phyloP scores from a whole-genome alignment of 2,888 invertebrate genomes.

The Drosophila tanythrix region DNA sequence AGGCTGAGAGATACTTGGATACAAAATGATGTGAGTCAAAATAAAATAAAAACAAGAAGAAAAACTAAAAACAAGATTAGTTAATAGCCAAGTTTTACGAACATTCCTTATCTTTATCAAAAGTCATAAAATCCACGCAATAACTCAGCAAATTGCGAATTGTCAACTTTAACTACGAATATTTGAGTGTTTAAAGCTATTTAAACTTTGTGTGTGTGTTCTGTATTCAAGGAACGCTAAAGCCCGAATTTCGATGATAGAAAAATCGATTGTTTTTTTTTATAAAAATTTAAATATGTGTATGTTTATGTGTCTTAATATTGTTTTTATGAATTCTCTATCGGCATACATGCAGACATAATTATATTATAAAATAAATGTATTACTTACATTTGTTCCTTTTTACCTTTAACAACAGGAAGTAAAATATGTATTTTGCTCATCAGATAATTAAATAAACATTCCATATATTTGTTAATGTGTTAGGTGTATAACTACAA shows the following conservation, averaged over 20 bases:
- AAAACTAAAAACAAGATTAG: neutral
- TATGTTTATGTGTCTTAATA: constrained; percentile 8
- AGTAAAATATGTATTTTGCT: constrained; percentile 24
- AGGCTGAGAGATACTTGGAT: neutral
- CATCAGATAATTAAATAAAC: constrained; percentile 25
- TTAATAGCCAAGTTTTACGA: neutral
- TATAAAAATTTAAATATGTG: neutral
- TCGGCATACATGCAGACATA: constrained; percentile 8
- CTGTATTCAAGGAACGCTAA: constrained; percentile 12
- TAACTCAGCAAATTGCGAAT: constrained; percentile 6
- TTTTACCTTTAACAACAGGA: constrained; percentile 18
- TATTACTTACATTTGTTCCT: constrained; percentile 18
- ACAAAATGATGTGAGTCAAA: neutral
- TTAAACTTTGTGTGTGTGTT: constrained; percentile 26
- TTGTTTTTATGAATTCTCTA: constrained; percentile 17
- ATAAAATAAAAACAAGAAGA: neutral
- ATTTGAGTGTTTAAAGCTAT: constrained; percentile 22
- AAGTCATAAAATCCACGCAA: neutral
- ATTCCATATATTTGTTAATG: constrained; percentile 29
- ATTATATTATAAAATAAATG: constrained; percentile 3
- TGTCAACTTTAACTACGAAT: constrained; percentile 22
- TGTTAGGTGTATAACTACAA: constrained; percentile 24
- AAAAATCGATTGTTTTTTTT: constrained; percentile 16
- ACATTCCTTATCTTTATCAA: constrained; percentile 5
- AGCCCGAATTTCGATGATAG: constrained; percentile 8